Percentiles rank a stretch among this genome's conserved stretches.
phyloP scores from a whole-genome alignment of 2,797 vertebrate genomes.

The Remorina albescens region DNA sequence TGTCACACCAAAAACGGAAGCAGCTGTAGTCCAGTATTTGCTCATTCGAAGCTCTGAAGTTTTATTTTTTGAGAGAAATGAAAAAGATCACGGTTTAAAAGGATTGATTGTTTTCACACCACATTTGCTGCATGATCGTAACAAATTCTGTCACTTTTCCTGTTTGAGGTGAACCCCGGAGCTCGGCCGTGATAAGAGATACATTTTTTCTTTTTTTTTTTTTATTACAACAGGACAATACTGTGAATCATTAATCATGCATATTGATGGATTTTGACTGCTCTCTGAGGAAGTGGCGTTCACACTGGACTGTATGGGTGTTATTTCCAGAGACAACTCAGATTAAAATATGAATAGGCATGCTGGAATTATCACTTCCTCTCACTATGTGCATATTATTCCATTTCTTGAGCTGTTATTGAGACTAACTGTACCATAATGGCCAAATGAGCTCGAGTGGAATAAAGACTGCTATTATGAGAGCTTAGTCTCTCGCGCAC shows the following conservation, averaged over 20 bases:
- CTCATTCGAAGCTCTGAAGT: no score
- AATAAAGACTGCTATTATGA: slow-evolving; percentile 62
- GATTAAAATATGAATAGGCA: slow-evolving; percentile 40
- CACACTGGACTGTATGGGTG: background rate
- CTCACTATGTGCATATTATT: slow-evolving; percentile 11
- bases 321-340: slow-evolving; percentile 3
- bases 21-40: background rate
- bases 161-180: background rate
- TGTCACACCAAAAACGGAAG: background rate
- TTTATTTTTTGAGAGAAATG: no score
- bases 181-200: background rate
- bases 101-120: no score
- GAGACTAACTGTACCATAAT: slow-evolving; percentile 51
- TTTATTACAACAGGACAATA: background rate
- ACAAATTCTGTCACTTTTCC: background rate
- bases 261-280: background rate
- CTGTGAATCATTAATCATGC: background rate
- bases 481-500: slow-evolving; percentile 19
- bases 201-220: background rate
- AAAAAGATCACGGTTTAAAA: no score
- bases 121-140: background rate
- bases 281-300: background rate
- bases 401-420: slow-evolving; percentile 50
- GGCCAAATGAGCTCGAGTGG: slow-evolving; percentile 49
- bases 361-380: slow-evolving; percentile 23